A percentile compares a stretch with the other conserved stretches of the same genome.
Conservation (phyloP, 2,888 invertebrate species). For the Synergus umbraculus region DNA sequence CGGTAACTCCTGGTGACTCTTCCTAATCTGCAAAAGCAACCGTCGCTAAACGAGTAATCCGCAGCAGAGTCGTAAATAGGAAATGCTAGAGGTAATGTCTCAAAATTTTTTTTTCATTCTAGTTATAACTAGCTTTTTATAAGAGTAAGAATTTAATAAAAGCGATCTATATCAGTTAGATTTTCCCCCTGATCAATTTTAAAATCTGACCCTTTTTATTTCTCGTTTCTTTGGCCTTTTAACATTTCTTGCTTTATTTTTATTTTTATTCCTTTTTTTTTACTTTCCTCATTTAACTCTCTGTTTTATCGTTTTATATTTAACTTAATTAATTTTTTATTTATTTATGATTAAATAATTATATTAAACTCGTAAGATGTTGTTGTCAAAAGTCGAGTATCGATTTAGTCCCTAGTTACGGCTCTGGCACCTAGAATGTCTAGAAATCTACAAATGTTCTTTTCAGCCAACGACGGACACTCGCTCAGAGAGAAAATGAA, state of each 20-base stretch:
- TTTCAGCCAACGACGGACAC: conserved; percentile 70
- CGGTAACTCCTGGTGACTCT: conserved; percentile 64
- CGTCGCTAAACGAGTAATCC: conserved; percentile 38
- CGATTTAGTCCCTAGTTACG: conserved; percentile 38
- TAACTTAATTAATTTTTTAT: conserved; percentile 5
- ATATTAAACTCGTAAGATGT: not conserved
- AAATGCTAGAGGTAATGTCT: conserved; percentile 37
- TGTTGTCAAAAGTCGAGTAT: not conserved
- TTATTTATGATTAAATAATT: not conserved
- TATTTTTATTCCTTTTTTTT: not conserved
- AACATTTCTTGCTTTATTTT: not conserved
- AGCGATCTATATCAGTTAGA: not conserved
- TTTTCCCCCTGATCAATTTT: not conserved
- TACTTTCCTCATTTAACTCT: not conserved
- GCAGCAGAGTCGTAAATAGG: conserved; percentile 41
- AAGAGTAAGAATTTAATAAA: not conserved
- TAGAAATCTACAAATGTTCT: conserved; percentile 72
- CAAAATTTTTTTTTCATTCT: conserved; percentile 27
- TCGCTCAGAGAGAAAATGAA: conserved; percentile 27
- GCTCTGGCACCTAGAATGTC: conserved; percentile 40
- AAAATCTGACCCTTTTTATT: not conserved
- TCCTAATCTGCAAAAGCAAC: conserved; percentile 41
- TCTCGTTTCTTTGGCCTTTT: not conserved
- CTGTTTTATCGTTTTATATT: not conserved
- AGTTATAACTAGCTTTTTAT: conserved; percentile 25